Base-by-base conservation (phyloP, 2,113 vertebrate genomes). In the Rhodinocichla rosea region DNA sequence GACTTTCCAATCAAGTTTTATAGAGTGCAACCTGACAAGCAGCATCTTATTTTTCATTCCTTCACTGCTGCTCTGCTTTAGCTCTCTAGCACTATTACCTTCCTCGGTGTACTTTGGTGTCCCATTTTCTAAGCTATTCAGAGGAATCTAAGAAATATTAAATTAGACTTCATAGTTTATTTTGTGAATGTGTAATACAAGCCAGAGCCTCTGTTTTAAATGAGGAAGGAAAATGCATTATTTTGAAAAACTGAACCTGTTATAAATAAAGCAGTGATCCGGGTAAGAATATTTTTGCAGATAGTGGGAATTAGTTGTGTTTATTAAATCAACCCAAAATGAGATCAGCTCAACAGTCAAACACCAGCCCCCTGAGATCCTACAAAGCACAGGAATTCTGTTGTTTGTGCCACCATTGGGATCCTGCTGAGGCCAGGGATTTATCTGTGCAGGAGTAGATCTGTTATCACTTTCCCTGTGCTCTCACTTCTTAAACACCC, bases 331-430 rank as follows among this genome's bases (percentile, higher is more conserved):
- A 83, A 69, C 10, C 3, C 74, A 30, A 53, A 76, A 28, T 3
- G 8, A 39, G 32, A 68, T 24, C 45, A 86, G 63, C 28, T 22
- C 74, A 78, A 4, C 0, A 74, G n/a, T 0, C n/a, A 75, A 60
- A 37, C 56, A 63, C 7, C 37, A 73, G 35, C 15, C 9, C 67
- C 30, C 10, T 20, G 40, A 91, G 67, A 50, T 37, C 35, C 71
- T 32, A 85, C 30, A 74, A 52, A 76, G 27, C 70, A 39, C 81
- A 65, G 53, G 20, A 10, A 85, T 40, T 52, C 30, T 14, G 7
- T 11, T 26, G 4, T 15, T 50, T 19, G 44, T 4, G 5, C 35
- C 39, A 74, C 7, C 30, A 37, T 0, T 8, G 7, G 14, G n/a
- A 62, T 55, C 57, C 14, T 78, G 82, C 56, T 35, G 15, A n/a